Percentiles rank a stretch among this genome's conserved stretches.
Conservation (phyloP, 2,888 invertebrate species). For the Oegoconia quadripuncta region DNA sequence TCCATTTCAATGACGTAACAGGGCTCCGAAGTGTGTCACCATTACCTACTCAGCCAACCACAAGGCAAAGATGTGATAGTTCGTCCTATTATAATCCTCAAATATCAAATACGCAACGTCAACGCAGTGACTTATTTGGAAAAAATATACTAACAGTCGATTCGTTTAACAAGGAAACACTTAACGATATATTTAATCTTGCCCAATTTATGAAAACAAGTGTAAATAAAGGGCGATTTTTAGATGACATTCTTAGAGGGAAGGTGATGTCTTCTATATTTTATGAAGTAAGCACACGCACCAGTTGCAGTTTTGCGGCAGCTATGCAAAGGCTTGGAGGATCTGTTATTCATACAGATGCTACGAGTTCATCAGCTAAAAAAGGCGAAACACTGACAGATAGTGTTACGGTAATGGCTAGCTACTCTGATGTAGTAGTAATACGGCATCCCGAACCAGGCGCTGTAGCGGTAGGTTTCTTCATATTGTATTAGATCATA, state of each 20-base stretch:
- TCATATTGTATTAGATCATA: not conserved
- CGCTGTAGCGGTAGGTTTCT: constrained; percentile 87
- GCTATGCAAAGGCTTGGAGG: constrained; percentile 99
- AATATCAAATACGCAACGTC: constrained; percentile 59
- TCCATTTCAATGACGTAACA: constrained; percentile 79
- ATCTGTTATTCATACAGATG: constrained; percentile 93
- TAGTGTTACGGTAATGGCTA: constrained; percentile 91
- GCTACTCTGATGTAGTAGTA: constrained; percentile 96
- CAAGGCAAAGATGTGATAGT: constrained; percentile 79
- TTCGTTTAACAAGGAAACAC: constrained; percentile 91
- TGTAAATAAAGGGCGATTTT: constrained; percentile 88
- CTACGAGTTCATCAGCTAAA: constrained; percentile 93
- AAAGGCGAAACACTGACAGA: constrained; percentile 98
- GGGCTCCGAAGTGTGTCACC: constrained; percentile 73
- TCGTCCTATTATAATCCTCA: constrained; percentile 70
- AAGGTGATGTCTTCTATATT: constrained; percentile 98
- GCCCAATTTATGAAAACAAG: constrained; percentile 92
- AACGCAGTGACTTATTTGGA: constrained; percentile 76
- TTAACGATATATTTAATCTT: constrained; percentile 96
- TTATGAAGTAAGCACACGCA: constrained; percentile 98
- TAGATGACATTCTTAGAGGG: constrained; percentile 93
- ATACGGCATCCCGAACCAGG: constrained; percentile 96
- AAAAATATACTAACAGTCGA: constrained; percentile 92
- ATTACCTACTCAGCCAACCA: constrained; percentile 56
- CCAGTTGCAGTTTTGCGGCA: constrained; percentile 96